phyloP scores from a whole-genome alignment of 2,888 invertebrate genomes.

The Octonoba sinensis region DNA sequence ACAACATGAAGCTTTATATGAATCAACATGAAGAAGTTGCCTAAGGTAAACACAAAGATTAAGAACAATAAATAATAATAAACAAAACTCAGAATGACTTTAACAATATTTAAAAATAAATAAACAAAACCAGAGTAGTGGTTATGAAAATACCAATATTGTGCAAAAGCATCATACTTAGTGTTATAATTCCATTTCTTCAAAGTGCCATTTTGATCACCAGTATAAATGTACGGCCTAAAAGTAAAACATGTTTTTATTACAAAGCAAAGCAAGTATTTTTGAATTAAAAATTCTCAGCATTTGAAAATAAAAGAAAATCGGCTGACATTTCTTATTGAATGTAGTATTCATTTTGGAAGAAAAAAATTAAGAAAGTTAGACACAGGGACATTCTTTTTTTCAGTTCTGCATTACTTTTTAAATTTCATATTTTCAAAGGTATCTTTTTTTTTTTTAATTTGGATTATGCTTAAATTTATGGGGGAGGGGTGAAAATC shows the following conservation, averaged over 20 bases:
- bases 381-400: no score
- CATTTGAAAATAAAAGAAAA: background rate
- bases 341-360: background rate
- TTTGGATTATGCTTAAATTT: no score
- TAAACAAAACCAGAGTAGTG: no score
- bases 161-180: conserved; percentile 16
- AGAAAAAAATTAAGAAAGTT: background rate
- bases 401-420: no score
- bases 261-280: background rate
- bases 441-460: no score
- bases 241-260: background rate
- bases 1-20: conserved; percentile 4
- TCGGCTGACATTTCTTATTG: background rate
- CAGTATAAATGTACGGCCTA: conserved; percentile 44
- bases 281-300: background rate
- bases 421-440: no score
- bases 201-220: conserved; percentile 32
- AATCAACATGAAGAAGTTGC: conserved; percentile 19
- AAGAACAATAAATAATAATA: no score
- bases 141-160: no score
- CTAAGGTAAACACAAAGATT: conserved; percentile 1
- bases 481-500: no score
- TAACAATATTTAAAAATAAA: no score
- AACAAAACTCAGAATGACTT: no score
- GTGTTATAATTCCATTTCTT: conserved; percentile 46